Percentiles rank a stretch among this genome's conserved stretches.
phyloP scores from a whole-genome alignment of 2,888 invertebrate species.

The Empis livida region DNA sequence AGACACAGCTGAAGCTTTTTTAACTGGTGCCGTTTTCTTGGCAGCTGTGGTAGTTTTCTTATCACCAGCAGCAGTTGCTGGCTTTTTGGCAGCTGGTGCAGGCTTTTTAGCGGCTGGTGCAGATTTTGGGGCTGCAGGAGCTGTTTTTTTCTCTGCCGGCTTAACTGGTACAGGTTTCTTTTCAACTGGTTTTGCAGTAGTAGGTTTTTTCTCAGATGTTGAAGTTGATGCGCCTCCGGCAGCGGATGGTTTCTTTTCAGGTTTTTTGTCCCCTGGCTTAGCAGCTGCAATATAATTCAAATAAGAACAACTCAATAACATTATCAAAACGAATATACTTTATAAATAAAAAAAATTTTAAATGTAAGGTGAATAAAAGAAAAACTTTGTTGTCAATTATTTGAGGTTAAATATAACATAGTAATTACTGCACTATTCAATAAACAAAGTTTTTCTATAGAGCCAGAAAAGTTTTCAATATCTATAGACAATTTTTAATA shows the following conservation, averaged over 20 bases:
- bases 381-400: too few species aligned
- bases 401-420: too few species aligned
- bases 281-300: slow-evolving; percentile 35
- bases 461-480: too few species aligned
- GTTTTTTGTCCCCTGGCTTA: slow-evolving; percentile 47
- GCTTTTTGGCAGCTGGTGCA: slow-evolving; percentile 24
- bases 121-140: slow-evolving; percentile 21
- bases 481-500: too few species aligned
- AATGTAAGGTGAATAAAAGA: too few species aligned
- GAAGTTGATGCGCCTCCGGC: slow-evolving; percentile 29
- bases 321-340: too few species aligned
- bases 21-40: slow-evolving; percentile 26
- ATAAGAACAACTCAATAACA: background rate
- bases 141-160: slow-evolving; percentile 28
- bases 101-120: slow-evolving; percentile 18
- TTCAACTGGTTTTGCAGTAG: slow-evolving; percentile 18
- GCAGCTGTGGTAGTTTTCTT: slow-evolving; percentile 20
- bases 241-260: slow-evolving; percentile 35
- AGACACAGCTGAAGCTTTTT: slow-evolving; percentile 27
- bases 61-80: slow-evolving; percentile 33
- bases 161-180: slow-evolving; percentile 20
- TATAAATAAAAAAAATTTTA: too few species aligned
- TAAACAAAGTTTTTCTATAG: too few species aligned
- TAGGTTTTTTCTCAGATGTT: slow-evolving; percentile 22
- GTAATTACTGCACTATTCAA: too few species aligned